Evolutionary conservation across 2,113 vertebrate species (phyloP), one percentile per base, ranked within the genome.

Genomic region (Damaliscus lunatus): DNA sequence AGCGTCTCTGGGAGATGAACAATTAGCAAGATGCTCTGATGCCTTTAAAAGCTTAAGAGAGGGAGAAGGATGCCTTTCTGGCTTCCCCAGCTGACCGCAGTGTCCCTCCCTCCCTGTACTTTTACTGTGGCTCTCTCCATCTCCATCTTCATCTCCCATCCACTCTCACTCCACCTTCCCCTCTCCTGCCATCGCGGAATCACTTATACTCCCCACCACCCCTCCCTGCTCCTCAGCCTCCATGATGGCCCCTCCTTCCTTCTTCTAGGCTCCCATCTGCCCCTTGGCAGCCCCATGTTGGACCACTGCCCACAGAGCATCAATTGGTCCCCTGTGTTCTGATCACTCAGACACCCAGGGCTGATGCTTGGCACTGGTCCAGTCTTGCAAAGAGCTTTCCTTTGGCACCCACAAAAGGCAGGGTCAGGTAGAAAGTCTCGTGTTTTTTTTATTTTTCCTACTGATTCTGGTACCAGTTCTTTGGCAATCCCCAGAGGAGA

Each of bases 21-120:
- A 98, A 99, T 99, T 99, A 99, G 98, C 98, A 98, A 98, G 98
- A 98, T 97, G 98, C 97, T 98, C 98, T 92, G 98, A 98, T 85
- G 95, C 98, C 97, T 99, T 97, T 91, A 88, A 98, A 98, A 98
- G 90, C 95, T 98, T 97, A 97, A 96, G 96, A 1, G 67, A 52
- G 97, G 96, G 95, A n/a, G 52, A 98, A 98, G 91, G 78, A 91
- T 89, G 95, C 0, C 0, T 14, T 7, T 57, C 71, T 89, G 23
- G 21, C 92, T 96, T 94, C 90, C 83, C 0, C 3, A 59, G 52
- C 91, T 55, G 25, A 64, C 94, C 5, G 11, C 95, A 89, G 85
- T 10, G 6, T 0, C 40, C 55, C 52, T 19, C 0, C 1, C 48
- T 4, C 46, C 92, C 74, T 17, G 0, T 60, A 59, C 50, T 64